These are phyloP conservation scores for Melolontha melolontha DNA, from an alignment of 2,888 invertebrate genomes.

Conservation along the genomic window DNA sequence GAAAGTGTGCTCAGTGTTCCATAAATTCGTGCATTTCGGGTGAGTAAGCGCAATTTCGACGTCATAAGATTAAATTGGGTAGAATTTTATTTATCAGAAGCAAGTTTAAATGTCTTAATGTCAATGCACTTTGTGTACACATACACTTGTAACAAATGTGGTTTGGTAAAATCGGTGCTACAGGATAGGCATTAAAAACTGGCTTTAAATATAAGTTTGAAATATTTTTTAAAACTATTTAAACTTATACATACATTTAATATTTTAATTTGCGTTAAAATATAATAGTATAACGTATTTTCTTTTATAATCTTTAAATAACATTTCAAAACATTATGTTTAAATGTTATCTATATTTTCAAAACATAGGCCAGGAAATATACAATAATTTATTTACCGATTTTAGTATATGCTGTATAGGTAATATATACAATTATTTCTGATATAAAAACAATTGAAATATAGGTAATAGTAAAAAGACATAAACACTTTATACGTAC, in stretches of 20 bases:
- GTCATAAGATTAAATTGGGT: conserved; percentile 2
- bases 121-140: conserved; percentile 42
- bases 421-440: no score
- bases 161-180: conserved; percentile 25
- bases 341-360: no score
- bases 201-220: conserved; percentile 22
- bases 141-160: background rate
- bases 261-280: background rate
- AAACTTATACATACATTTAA: conserved; percentile 16
- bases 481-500: no score
- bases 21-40: conserved; percentile 33
- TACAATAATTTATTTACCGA: no score
- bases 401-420: no score
- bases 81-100: conserved; percentile 39
- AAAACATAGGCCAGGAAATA: no score
- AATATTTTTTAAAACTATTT: conserved; percentile 22
- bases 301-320: no score
- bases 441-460: no score
- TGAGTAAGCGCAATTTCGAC: conserved; percentile 30
- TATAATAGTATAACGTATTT: no score
- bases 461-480: no score
- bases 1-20: conserved; percentile 24
- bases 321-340: no score
- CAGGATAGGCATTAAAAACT: conserved; percentile 6
- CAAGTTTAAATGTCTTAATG: conserved; percentile 41